phyloP scores from a whole-genome alignment of 2,797 vertebrate species.

The Cottoperca gobio region DNA sequence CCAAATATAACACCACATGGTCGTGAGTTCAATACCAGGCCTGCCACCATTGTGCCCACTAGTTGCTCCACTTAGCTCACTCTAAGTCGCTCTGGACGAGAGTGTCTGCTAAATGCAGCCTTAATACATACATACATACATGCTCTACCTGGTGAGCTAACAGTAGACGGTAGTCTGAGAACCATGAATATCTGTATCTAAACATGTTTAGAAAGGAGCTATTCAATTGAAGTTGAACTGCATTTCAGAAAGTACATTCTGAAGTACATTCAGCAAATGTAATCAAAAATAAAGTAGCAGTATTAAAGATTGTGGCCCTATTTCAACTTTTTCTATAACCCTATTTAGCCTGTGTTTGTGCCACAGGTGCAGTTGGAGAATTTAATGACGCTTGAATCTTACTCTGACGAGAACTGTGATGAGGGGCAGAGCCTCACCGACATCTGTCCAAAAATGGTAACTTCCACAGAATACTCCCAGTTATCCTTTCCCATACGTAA shows the following conservation, averaged over 20 bases:
- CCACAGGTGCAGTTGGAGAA: not conserved
- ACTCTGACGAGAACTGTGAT: not conserved
- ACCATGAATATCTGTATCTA: not conserved
- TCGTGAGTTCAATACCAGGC: too few species aligned
- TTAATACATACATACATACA: too few species aligned
- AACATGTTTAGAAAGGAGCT: not conserved
- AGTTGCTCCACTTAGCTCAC: too few species aligned
- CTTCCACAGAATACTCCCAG: not conserved
- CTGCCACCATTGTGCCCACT: too few species aligned
- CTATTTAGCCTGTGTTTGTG: not conserved
- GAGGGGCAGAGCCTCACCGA: slow-evolving; percentile 2
- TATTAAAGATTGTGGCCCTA: not conserved
- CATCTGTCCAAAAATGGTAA: slow-evolving; percentile 16
- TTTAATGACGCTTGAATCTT: not conserved
- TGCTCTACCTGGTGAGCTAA: too few species aligned
- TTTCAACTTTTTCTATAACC: not conserved
- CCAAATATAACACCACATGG: too few species aligned
- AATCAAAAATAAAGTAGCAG: not conserved
- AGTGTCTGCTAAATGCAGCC: too few species aligned
- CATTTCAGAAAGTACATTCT: not conserved
- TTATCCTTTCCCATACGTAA: not conserved
- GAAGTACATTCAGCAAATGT: not conserved
- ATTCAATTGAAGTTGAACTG: not conserved
- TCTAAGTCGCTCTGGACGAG: too few species aligned
- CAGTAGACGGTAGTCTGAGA: not conserved